phyloP scores from a whole-genome alignment of 2,797 vertebrate genomes.

The Peromyscus nudipes region DNA sequence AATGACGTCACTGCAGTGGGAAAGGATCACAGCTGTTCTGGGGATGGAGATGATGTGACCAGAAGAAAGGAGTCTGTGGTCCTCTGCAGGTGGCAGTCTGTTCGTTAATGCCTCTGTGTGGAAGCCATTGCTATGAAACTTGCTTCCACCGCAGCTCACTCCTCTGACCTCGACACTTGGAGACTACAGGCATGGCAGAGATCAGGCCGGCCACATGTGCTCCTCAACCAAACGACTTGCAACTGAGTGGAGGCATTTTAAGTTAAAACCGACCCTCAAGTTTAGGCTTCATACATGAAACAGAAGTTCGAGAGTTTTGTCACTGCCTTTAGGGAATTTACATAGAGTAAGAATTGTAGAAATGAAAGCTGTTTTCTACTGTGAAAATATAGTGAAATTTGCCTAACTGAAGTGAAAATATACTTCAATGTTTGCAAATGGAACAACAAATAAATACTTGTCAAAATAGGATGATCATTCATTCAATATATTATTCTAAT shows the following conservation, averaged over 20 bases:
- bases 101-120: neutral
- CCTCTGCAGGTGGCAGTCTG: neutral
- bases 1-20: slow-evolving; percentile 39
- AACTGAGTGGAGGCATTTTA: neutral
- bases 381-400: slow-evolving; percentile 41
- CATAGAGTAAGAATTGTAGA: neutral
- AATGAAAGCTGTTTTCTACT: neutral
- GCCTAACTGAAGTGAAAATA: neutral
- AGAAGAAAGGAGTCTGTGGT: neutral
- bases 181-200: neutral
- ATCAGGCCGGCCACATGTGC: neutral
- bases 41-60: neutral
- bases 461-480: neutral
- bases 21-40: neutral
- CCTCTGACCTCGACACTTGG: neutral
- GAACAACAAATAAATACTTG: neutral
- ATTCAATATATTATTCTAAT: neutral
- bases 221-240: slow-evolving; percentile 12
- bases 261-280: neutral
- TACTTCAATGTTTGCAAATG: neutral
- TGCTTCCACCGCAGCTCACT: neutral
- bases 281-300: neutral
- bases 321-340: slow-evolving; percentile 1
- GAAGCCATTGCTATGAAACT: neutral
- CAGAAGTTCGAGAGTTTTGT: neutral